Evolutionary conservation across 2,888 invertebrate species (phyloP).

Genomic region (Drosophila neotestacea): DNA sequence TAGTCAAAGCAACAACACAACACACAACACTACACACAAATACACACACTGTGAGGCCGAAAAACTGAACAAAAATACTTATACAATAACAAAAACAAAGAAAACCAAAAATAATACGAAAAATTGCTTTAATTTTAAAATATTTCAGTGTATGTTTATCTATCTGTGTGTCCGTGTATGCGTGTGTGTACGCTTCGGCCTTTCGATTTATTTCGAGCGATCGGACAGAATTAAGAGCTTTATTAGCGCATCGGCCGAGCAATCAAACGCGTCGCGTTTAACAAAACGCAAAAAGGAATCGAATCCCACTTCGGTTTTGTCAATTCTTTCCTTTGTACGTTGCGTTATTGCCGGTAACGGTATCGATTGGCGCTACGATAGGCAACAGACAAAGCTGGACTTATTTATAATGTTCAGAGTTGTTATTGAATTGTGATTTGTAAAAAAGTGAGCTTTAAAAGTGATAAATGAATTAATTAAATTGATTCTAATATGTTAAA

Average conservation of each 20-base stretch:
- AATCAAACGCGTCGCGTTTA: conserved; percentile 60
- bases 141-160: conserved; percentile 65
- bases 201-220: conserved; percentile 82
- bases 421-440: not conserved
- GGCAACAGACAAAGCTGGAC: not conserved
- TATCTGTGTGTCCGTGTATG: conserved; percentile 19
- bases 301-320: not conserved
- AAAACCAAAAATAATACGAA: conserved; percentile 69
- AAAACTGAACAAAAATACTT: conserved; percentile 58
- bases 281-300: conserved; percentile 36
- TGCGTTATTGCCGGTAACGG: conserved; percentile 1
- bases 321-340: not conserved
- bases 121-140: conserved; percentile 76
- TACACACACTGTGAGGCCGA: conserved; percentile 16
- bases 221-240: conserved; percentile 73
- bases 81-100: conserved; percentile 67
- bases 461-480: too few species aligned
- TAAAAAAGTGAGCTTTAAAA: too few species aligned
- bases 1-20: conserved; percentile 60
- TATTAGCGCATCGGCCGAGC: conserved; percentile 64
- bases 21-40: conserved; percentile 20
- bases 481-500: too few species aligned
- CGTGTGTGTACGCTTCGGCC: conserved; percentile 47
- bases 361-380: not conserved
- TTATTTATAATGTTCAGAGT: not conserved